Percentiles rank a stretch among this genome's conserved stretches.
phyloP scores from a whole-genome alignment of 92 coral and sea anemone genomes.

The Porites rus region DNA sequence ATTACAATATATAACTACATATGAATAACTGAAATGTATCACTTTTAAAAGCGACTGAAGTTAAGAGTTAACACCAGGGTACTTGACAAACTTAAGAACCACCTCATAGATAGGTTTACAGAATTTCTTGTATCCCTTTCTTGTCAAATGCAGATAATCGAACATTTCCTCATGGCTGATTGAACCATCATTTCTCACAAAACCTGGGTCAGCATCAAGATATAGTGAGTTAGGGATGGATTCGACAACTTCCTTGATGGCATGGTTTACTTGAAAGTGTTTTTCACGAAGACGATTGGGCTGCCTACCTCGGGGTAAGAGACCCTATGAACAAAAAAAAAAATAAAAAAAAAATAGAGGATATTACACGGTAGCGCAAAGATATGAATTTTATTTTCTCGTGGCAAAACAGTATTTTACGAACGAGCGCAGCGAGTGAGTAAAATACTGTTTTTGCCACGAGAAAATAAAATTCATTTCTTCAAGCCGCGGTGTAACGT shows the following conservation, averaged over 20 bases:
- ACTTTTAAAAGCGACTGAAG: neutral
- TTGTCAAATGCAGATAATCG: slow-evolving; percentile 90
- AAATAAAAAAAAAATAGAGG: neutral
- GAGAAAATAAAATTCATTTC: too few species aligned
- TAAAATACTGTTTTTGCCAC: too few species aligned
- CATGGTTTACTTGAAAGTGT: slow-evolving; percentile 88
- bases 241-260: slow-evolving; percentile 69
- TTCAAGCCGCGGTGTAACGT: too few species aligned
- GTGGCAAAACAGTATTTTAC: too few species aligned
- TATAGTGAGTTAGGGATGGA: slow-evolving; percentile 84
- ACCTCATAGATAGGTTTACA: slow-evolving; percentile 73
- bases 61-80: slow-evolving; percentile 15
- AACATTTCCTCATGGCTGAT: slow-evolving; percentile 90
- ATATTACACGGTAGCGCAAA: too few species aligned
- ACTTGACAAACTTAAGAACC: slow-evolving; percentile 83
- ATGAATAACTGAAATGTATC: neutral
- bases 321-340: slow-evolving; percentile 63
- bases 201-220: slow-evolving; percentile 96
- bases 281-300: slow-evolving; percentile 94
- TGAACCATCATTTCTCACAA: slow-evolving; percentile 82
- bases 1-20: neutral
- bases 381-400: too few species aligned
- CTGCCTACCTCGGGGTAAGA: slow-evolving; percentile 92
- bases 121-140: slow-evolving; percentile 83
- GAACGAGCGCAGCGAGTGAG: too few species aligned